phyloP scores from a whole-genome alignment of 2,797 vertebrate species.

The Myripristis jacobus region DNA sequence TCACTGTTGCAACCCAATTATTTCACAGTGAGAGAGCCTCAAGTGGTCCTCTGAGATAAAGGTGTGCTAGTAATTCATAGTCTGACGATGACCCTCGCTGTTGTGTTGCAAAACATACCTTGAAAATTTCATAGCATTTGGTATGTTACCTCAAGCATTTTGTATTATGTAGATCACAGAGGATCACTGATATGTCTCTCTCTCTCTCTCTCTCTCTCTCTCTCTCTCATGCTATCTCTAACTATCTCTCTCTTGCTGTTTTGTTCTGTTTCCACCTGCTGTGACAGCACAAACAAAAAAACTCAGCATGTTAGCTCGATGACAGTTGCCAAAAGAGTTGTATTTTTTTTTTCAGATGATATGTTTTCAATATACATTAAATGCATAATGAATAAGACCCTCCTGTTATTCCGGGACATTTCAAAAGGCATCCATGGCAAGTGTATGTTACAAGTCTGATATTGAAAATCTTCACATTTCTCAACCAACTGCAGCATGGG shows the following conservation, averaged over 20 bases:
- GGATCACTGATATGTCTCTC: constrained; percentile 67
- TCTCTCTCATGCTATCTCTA: no score
- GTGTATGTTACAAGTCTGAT: neutral
- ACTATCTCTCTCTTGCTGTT: no score
- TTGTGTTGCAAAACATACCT: constrained; percentile 74
- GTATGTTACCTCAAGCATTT: constrained; percentile 67
- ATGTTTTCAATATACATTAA: constrained; percentile 11
- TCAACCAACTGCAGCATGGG: neutral
- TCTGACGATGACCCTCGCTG: constrained; percentile 77
- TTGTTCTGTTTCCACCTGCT: constrained; percentile 35
- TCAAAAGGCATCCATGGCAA: constrained; percentile 1
- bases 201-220: constrained; percentile 1
- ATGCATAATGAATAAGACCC: neutral
- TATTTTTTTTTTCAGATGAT: constrained; percentile 18
- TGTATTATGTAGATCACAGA: constrained; percentile 59
- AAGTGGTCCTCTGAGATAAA: constrained; percentile 80
- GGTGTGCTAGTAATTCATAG: constrained; percentile 78
- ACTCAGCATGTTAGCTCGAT: constrained; percentile 21
- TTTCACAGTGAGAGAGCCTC: constrained; percentile 78
- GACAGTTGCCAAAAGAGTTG: constrained; percentile 40
- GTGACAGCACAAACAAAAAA: constrained; percentile 7
- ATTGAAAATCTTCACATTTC: constrained; percentile 1
- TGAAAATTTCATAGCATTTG: constrained; percentile 70
- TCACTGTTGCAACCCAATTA: constrained; percentile 82
- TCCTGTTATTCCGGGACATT: constrained; percentile 20